phyloP scores from a whole-genome alignment of 37 sponge, comb jelly and placozoan species.

The Tethya wilhelma region DNA sequence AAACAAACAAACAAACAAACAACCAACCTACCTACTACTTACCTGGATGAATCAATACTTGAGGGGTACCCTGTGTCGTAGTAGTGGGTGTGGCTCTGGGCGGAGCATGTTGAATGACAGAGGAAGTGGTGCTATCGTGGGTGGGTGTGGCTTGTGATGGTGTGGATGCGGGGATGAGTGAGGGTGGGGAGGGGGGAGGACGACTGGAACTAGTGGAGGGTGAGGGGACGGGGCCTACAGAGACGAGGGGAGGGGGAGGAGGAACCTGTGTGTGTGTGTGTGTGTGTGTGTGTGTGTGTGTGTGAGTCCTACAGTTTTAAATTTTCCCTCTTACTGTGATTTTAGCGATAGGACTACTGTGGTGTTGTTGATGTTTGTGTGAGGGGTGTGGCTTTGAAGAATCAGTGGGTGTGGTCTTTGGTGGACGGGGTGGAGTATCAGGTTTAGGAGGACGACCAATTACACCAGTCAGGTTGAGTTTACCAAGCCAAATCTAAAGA shows the following conservation, averaged over 20 bases:
- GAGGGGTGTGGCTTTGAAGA: background rate
- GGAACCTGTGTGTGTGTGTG: background rate
- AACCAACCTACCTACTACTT: background rate
- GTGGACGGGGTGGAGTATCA: background rate
- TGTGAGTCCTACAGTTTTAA: background rate
- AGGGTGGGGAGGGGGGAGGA: background rate
- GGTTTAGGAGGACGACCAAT: conserved; percentile 45
- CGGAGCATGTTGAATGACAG: conserved; percentile 43
- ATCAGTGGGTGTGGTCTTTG: background rate
- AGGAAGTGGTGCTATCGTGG: background rate
- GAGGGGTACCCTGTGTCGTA: background rate
- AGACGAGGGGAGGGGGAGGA: background rate
- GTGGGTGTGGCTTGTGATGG: background rate
- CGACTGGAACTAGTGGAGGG: background rate
- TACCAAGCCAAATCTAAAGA: conserved; percentile 49
- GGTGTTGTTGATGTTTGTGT: too few species aligned
- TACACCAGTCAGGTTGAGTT: conserved; percentile 41
- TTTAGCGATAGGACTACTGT: too few species aligned
- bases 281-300: background rate
- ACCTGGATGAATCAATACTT: background rate
- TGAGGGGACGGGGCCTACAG: background rate
- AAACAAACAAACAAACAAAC: too few species aligned
- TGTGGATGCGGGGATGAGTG: conserved; percentile 10
- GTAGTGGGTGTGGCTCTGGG: conserved; percentile 20
- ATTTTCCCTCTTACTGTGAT: too few species aligned